Evolutionary conservation across 2,113 vertebrate genomes (phyloP).

Genomic region (Octodon degus): DNA sequence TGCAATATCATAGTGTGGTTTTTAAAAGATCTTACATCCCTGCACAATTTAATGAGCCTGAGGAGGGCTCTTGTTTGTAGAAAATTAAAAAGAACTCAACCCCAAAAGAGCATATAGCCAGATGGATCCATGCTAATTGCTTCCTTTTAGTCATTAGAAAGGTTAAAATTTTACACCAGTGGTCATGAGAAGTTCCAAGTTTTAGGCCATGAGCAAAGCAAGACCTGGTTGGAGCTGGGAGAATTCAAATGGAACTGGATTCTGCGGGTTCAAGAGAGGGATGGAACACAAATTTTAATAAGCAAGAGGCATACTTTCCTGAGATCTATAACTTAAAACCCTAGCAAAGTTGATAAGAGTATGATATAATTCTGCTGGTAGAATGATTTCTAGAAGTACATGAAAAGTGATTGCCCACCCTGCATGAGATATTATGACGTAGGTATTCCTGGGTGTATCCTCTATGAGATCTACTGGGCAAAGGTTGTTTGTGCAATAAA

Average conservation of each 20-base stretch:
- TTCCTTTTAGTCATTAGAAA: neutral
- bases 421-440: neutral
- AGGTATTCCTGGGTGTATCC: neutral
- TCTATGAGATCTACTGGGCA: neutral
- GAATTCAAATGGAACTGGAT: neutral
- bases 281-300: neutral
- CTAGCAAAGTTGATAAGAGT: neutral
- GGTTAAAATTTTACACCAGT: neutral
- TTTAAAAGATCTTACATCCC: neutral
- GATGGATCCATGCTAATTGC: neutral
- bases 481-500: neutral
- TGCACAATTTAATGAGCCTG: neutral
- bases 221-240: neutral
- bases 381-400: neutral
- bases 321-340: neutral
- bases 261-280: neutral
- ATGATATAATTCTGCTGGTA: neutral
- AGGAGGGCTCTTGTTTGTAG: neutral
- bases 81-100: neutral
- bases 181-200: neutral
- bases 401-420: neutral
- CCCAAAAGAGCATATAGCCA: neutral
- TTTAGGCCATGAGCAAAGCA: neutral
- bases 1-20: neutral
- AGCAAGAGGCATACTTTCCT: neutral